Base-by-base conservation (phyloP, 2,888 invertebrate species). In the Tyria jacobaeae region DNA sequence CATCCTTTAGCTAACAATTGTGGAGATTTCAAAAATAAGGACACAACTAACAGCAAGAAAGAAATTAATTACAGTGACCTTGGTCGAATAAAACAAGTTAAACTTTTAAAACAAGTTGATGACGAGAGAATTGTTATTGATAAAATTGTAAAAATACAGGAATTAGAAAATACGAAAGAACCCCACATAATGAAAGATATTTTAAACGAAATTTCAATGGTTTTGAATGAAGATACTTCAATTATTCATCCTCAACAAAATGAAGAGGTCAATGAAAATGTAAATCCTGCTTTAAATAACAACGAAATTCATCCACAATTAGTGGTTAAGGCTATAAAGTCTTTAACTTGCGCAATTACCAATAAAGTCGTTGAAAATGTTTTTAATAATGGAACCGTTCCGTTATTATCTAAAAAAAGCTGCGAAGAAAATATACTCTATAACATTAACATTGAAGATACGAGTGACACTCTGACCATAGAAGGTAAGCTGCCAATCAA, bases 21-120 rank as follows among this genome's bases (percentile, higher is more conserved):
- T 49, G 77, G 69, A 17, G 78, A 79, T 70, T 67, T 57, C 52
- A 73, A 71, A 60, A 60, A 55, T n/a, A 57, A 14, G 9, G 24
- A 48, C 9, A 34, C 35, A n/a, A 25, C 27, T 48, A 53, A 52
- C 14, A 41, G 31, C 24, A 63, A 34, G 24, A 71, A 57, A 52
- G 62, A 64, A 64, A 47, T 25, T 31, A 41, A 58, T 24, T 17
- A 2, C 1, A 44, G 1, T 51, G 34, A 51, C 10, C 4, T 15
- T 31, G 44, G 9, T n/a, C 4, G 9, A 34, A 10, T 44, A 58
- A 25, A 44, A 39, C 27, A 25, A 1, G 5, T n/a, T 2, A 27
- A 4, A 6, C 14, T 6, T n/a, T 39, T 12, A 14, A 7, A 14
- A 21, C 14, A 5, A 55, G 31, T 31, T 31, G 15, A 44, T 9